Evolutionary conservation across 2,113 vertebrate species (phyloP), one percentile per base, ranked within the genome.

Genomic region (Sapajus apella): DNA sequence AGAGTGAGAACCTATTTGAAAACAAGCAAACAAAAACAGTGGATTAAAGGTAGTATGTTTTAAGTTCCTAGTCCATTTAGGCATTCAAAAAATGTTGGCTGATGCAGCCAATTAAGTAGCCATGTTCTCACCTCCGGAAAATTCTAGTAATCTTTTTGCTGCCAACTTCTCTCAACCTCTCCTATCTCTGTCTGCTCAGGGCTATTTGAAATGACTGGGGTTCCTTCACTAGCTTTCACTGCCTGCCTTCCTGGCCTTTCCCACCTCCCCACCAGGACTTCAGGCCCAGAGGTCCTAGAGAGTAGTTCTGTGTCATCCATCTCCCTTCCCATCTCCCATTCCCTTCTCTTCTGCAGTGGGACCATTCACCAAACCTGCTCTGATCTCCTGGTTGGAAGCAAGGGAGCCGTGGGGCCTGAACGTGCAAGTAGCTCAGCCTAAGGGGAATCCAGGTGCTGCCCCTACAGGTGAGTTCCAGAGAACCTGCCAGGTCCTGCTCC

Each of bases 361-460:
- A 13, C 79, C 97, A 14, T 80, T 94, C 52, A 55, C 92, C 96
- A 98, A 98, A 75, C 97, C 98, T 91, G 92, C 85, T 68, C 45
- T 98, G 40, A 97, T 98, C 64, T 97, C 98, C 73, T 98, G 97
- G 97, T 55, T 98, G 73, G 98, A 98, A 70, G 30, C 90, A 83
- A 96, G 96, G 52, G 96, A 95, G 35, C 96, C 98, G 0, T 97
- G 96, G 98, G 95, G 77, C 73, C 35, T 96, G 85, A 88, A 88
- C 25, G 30, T 79, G 55, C 94, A 77, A 14, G 64, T 13, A 87
- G 37, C 52, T 64, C 92, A 90, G 73, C 58, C 75, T 12, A 82
- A 81, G 77, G 84, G 5, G 30, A 73, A 68, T n/a, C 23, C 75
- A 43, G 77, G 7, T 70, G 75, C 88, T 66, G 11, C 40, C 20